These are phyloP conservation scores for Heterodera schachtii DNA, from an alignment of 1,140 invertebrate species.

Conservation along the genomic window DNA sequence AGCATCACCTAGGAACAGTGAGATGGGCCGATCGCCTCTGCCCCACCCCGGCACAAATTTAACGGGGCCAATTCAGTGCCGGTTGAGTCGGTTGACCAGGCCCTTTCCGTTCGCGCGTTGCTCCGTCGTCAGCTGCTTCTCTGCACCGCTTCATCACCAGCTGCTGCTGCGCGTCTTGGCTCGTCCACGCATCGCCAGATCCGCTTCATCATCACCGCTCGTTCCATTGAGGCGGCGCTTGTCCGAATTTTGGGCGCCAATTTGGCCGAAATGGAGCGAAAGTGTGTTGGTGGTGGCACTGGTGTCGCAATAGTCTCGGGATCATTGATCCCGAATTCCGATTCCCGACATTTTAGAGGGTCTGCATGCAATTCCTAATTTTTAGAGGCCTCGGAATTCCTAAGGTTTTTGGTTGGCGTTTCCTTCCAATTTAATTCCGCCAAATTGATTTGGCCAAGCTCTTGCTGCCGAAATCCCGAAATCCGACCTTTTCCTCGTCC, in stretches of 20 bases:
- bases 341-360: too few relatives aligned
- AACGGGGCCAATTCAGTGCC: not conserved
- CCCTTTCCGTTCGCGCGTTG: constrained; percentile 13
- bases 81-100: constrained; percentile 16
- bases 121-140: constrained; percentile 3
- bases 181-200: constrained; percentile 7
- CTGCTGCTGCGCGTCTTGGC: not conserved
- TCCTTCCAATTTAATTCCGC: too few relatives aligned
- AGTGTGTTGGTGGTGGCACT: constrained; percentile 20
- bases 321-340: too few relatives aligned
- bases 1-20: too few relatives aligned
- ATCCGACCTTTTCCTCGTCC: too few relatives aligned
- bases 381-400: too few relatives aligned
- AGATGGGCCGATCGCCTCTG: not conserved
- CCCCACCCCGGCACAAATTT: too few relatives aligned
- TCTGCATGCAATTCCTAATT: too few relatives aligned
- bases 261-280: constrained; percentile 56
- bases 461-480: too few relatives aligned
- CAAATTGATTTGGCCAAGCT: too few relatives aligned
- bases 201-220: constrained; percentile 35
- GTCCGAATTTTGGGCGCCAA: constrained; percentile 46
- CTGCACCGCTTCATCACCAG: not conserved
- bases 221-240: constrained; percentile 41
- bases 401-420: too few relatives aligned
- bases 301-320: too few relatives aligned